Conservation (phyloP, 2,797 vertebrate species). For the Gastrophryne carolinensis region DNA sequence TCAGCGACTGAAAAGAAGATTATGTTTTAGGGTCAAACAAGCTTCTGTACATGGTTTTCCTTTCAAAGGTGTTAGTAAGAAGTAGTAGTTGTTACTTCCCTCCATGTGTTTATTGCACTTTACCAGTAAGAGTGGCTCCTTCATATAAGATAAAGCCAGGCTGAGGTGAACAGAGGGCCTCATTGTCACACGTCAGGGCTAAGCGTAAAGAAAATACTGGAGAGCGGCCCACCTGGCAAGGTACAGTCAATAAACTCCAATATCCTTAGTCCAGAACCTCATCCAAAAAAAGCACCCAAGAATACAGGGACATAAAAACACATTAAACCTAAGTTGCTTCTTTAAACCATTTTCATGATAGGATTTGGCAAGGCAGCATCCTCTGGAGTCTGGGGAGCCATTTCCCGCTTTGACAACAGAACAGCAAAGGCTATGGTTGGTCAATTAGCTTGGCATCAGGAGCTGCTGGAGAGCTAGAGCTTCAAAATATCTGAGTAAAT, state of each 20-base stretch:
- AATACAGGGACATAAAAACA: too few species aligned
- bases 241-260: background rate
- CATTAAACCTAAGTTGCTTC: too few species aligned
- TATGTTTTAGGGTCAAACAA: background rate
- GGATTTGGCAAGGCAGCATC: too few species aligned
- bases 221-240: background rate
- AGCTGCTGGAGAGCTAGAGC: too few species aligned
- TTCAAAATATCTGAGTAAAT: too few species aligned
- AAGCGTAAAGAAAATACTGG: background rate
- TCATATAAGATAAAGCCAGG: background rate
- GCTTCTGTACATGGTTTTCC: slow-evolving; percentile 3
- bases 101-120: background rate
- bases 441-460: too few species aligned
- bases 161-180: slow-evolving; percentile 10
- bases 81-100: background rate
- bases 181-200: slow-evolving; percentile 9
- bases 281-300: too few species aligned
- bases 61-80: background rate
- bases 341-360: too few species aligned
- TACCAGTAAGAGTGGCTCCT: background rate
- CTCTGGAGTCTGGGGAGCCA: too few species aligned
- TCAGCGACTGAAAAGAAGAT: background rate
- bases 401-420: too few species aligned
- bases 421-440: too few species aligned
- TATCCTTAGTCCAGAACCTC: background rate